A percentile compares a stretch with the other conserved stretches of the same genome.
Evolutionary conservation across 2,888 invertebrate genomes (phyloP).

Genomic region (Lepetodrilus schrolli): DNA sequence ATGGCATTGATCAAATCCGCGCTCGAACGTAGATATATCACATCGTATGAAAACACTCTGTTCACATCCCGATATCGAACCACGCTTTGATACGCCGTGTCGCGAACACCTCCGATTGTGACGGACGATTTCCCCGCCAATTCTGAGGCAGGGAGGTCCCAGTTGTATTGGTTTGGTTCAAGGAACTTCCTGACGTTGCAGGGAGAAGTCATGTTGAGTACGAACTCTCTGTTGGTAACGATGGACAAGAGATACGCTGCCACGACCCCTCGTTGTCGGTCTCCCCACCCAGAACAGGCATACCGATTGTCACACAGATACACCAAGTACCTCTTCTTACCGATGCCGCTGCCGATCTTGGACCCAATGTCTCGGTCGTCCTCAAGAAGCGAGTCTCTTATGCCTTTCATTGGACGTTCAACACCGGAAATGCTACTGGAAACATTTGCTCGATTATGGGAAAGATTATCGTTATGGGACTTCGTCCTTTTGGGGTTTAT

Average conservation of each 20-base stretch:
- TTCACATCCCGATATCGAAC: constrained; percentile 18
- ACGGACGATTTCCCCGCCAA: not conserved
- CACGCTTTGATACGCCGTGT: not conserved
- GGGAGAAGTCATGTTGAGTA: constrained; percentile 31
- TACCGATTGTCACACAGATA: not conserved
- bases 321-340: not conserved
- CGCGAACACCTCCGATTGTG: not conserved
- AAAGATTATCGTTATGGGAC: no score
- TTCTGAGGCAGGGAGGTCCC: not conserved
- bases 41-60: constrained; percentile 21
- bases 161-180: constrained; percentile 13
- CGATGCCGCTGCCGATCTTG: no score
- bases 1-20: constrained; percentile 24
- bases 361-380: no score
- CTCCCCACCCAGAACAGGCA: constrained; percentile 33
- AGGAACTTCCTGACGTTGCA: constrained; percentile 26
- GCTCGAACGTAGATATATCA: constrained; percentile 31
- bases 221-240: constrained; percentile 18
- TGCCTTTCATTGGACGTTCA: no score
- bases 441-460: no score
- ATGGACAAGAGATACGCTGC: constrained; percentile 20
- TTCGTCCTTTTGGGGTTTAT: no score
- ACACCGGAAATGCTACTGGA: no score
- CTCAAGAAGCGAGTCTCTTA: no score
- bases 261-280: constrained; percentile 32